These are phyloP conservation scores for Cepaea nemoralis DNA, from an alignment of 1,140 invertebrate genomes.

Conservation along the genomic window DNA sequence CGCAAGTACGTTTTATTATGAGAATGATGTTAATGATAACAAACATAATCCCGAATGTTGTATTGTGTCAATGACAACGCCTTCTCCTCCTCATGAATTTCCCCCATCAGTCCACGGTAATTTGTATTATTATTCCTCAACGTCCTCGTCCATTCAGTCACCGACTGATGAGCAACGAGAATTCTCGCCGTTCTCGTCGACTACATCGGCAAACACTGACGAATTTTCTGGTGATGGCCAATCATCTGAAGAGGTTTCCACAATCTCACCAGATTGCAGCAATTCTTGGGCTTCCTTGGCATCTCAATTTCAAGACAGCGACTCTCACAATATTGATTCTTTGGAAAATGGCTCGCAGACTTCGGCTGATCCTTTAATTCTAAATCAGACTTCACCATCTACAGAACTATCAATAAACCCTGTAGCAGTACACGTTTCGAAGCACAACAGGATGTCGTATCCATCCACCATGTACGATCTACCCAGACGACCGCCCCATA, in stretches of 20 bases:
- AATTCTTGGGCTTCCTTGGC: not conserved
- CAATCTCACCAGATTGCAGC: not conserved
- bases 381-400: not conserved
- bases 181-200: slow-evolving; percentile 17
- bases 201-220: slow-evolving; percentile 1
- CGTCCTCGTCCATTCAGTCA: slow-evolving; percentile 6
- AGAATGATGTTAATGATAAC: not conserved
- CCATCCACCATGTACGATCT: not conserved
- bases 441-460: not conserved
- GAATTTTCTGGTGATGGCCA: not conserved
- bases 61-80: not conserved
- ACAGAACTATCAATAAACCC: not conserved
- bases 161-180: slow-evolving; percentile 14
- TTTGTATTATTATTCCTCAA: slow-evolving; percentile 16
- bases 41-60: not conserved
- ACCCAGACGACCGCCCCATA: not conserved
- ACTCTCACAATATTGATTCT: not conserved
- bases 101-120: not conserved
- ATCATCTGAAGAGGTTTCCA: not conserved
- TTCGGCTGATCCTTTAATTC: not conserved
- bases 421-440: not conserved
- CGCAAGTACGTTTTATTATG: not conserved
- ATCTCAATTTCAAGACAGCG: not conserved
- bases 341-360: not conserved
- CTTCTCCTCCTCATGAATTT: not conserved